A percentile compares a stretch with the other conserved stretches of the same genome.
phyloP scores from a whole-genome alignment of 2,797 vertebrate species.

The Tangara arthus region DNA sequence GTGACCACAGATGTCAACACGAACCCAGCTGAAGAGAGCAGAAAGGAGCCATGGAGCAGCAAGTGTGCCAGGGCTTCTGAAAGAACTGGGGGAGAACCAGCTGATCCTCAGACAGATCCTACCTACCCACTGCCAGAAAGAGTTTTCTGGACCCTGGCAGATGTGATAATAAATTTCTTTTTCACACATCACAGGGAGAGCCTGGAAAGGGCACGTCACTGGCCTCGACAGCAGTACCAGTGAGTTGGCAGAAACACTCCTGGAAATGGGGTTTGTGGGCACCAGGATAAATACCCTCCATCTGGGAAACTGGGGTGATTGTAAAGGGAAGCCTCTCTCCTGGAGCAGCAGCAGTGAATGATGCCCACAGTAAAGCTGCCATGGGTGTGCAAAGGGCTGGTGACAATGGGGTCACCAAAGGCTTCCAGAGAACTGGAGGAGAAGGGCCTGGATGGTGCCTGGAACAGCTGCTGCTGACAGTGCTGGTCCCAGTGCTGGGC shows the following conservation, averaged over 20 bases:
- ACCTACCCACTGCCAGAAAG: background rate
- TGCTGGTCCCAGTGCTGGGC: background rate
- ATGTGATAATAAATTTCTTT: background rate
- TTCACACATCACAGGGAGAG: background rate
- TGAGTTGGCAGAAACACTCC: background rate
- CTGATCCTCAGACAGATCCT: background rate
- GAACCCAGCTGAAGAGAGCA: background rate
- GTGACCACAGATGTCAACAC: background rate
- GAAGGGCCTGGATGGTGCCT: background rate
- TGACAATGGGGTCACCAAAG: background rate
- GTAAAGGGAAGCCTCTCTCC: background rate
- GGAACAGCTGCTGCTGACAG: background rate
- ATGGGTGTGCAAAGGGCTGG: background rate
- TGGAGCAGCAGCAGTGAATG: background rate
- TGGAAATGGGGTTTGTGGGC: background rate
- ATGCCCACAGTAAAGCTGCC: rapidly evolving
- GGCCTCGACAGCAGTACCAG: rapidly evolving
- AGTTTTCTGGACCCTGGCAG: background rate
- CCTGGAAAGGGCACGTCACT: background rate
- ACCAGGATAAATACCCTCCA: background rate
- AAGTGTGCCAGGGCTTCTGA: background rate
- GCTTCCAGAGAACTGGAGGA: background rate
- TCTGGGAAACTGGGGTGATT: background rate
- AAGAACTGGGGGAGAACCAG: background rate
- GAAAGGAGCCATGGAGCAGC: background rate